These are phyloP conservation scores for Synanthedon tipuliformis DNA, from an alignment of 2,888 invertebrate species.

Conservation along the genomic window DNA sequence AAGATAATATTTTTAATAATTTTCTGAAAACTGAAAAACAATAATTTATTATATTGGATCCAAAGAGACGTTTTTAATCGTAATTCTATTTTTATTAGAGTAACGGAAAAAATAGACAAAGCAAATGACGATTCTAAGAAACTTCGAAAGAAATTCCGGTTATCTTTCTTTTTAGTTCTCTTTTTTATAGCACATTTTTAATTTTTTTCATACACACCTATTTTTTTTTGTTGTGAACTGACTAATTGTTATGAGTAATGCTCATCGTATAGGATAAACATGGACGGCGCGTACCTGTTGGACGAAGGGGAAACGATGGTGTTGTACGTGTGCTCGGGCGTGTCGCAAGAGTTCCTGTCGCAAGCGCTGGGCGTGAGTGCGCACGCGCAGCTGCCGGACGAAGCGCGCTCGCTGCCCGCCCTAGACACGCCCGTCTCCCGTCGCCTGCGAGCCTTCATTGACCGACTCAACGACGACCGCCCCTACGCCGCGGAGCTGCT, in stretches of 20 bases:
- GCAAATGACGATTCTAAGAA: no score
- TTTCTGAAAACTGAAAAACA: neutral
- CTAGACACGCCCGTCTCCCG: slow-evolving; percentile 80
- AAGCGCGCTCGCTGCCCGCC: slow-evolving; percentile 82
- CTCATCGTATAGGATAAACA: slow-evolving; percentile 67
- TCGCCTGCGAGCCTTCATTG: slow-evolving; percentile 82
- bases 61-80: no score
- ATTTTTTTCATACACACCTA: no score
- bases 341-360: slow-evolving; percentile 79
- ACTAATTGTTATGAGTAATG: neutral
- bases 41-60: neutral
- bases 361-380: slow-evolving; percentile 82
- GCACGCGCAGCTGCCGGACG: slow-evolving; percentile 80
- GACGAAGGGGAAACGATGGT: slow-evolving; percentile 87
- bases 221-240: no score
- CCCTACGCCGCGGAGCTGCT: slow-evolving; percentile 73
- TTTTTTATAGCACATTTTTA: no score
- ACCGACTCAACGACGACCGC: slow-evolving; percentile 86
- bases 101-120: no score
- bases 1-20: neutral
- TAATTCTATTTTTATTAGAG: no score
- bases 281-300: slow-evolving; percentile 89
- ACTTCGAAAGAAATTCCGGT: no score
- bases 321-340: slow-evolving; percentile 85
- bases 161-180: no score